Evolutionary conservation across 2,797 vertebrate genomes (phyloP).

Genomic region (Euthynnus affinis): DNA sequence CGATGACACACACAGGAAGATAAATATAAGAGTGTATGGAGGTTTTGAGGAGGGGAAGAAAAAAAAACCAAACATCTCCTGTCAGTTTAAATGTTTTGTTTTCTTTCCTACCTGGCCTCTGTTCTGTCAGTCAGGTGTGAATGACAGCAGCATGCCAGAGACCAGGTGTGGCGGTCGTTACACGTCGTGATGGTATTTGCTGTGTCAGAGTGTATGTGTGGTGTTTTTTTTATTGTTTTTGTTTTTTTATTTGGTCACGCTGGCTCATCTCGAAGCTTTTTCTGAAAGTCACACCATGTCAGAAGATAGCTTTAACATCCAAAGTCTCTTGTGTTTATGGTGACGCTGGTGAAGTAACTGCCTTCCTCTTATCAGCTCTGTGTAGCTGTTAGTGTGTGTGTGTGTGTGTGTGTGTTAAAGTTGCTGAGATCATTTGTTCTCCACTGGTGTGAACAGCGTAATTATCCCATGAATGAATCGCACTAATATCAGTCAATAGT

Average conservation of each 20-base stretch:
- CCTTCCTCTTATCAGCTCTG: constrained; percentile 55
- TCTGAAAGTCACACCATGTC: constrained; percentile 24
- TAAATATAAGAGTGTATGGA: background rate
- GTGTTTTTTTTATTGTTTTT: too few species aligned
- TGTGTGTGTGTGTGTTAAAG: constrained; percentile 30
- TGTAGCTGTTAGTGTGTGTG: too few species aligned
- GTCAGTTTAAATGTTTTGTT: background rate
- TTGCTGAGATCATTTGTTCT: constrained; percentile 58
- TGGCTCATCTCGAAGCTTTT: constrained; percentile 15
- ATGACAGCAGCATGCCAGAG: constrained; percentile 14
- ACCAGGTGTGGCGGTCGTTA: constrained; percentile 42
- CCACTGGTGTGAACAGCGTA: constrained; percentile 18
- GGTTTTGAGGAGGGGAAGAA: background rate
- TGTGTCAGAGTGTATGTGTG: background rate
- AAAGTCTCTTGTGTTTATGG: constrained; percentile 75
- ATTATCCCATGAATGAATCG: constrained; percentile 45
- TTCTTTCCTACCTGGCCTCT: constrained; percentile 4
- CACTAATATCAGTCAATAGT: constrained; percentile 9
- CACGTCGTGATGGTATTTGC: constrained; percentile 38
- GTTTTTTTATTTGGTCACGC: background rate
- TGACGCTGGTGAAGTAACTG: constrained; percentile 14
- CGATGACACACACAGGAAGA: background rate
- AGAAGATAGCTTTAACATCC: constrained; percentile 46
- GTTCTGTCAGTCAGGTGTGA: constrained; percentile 9
- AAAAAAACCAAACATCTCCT: background rate